Conservation (phyloP, 2,888 invertebrate genomes). For the Agrenia bidenticulata region DNA sequence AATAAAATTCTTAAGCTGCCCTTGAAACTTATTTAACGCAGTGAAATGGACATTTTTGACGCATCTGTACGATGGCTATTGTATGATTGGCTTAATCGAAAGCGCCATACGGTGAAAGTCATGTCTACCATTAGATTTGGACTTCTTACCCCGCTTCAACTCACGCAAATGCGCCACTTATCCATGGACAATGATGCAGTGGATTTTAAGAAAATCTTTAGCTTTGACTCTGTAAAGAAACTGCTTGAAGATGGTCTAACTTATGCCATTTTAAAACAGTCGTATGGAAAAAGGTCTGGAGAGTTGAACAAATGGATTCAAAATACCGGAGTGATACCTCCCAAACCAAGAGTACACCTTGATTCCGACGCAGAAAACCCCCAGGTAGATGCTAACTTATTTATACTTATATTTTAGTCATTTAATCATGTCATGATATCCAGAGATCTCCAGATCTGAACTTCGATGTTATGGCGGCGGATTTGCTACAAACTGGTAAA, state of each 20-base stretch:
- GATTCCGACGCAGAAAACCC: neutral
- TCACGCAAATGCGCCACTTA: constrained; percentile 74
- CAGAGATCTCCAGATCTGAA: too few species aligned
- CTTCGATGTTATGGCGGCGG: too few species aligned
- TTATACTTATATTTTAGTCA: too few species aligned
- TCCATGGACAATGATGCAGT: constrained; percentile 63
- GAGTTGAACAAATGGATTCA: constrained; percentile 47
- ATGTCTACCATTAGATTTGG: constrained; percentile 75
- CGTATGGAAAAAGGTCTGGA: constrained; percentile 33
- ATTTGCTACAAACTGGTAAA: too few species aligned
- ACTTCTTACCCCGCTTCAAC: constrained; percentile 75
- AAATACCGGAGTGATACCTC: constrained; percentile 32
- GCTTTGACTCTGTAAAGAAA: constrained; percentile 68
- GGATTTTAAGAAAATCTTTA: constrained; percentile 70
- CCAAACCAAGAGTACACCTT: constrained; percentile 24
- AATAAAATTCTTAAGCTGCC: too few species aligned
- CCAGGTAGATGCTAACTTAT: too few species aligned
- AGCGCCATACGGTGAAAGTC: constrained; percentile 63
- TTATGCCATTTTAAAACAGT: constrained; percentile 43
- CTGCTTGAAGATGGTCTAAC: constrained; percentile 78
- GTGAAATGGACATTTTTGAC: constrained; percentile 77
- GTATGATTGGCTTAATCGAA: constrained; percentile 68
- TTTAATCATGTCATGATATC: too few species aligned
- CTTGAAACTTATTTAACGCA: constrained; percentile 2
- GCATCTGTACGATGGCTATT: constrained; percentile 77